Base-by-base conservation (phyloP, 2,113 vertebrate genomes). In the Candoia aspera region DNA sequence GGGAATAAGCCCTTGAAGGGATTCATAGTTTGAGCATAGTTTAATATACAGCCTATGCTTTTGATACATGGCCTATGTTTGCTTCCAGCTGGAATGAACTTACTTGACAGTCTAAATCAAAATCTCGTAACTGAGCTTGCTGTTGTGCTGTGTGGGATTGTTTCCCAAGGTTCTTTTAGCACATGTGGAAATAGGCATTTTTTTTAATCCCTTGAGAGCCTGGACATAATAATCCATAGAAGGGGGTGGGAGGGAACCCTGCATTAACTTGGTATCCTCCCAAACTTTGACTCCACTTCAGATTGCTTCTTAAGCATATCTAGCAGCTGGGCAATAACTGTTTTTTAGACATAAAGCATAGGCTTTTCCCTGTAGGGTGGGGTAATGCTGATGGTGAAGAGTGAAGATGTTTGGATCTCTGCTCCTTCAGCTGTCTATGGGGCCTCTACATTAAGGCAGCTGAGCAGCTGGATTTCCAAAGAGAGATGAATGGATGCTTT, bases 391-490 rank as follows among this genome's bases (percentile, higher is more conserved):
- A 95, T 94, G 91, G 89, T 91, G 68, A 92, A 95, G 93, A 96
- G 96, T 97, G 95, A 96, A 97, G 95, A 92, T 97, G 96, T 97
- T 95, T 95, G 95, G 97, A 95, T 97, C 93, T 96, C 95, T 93
- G 87, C 46, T 89, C 92, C 93, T 86, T 97, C 97, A 98, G 97
- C 97, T 97, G 97, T 97, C 95, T 93, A 94, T 60, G 24, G 62
- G 89, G 57, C 93, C 97, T 96, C 95, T 96, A 93, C 95, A 95
- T 96, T 93, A 95, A 95, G 49, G 87, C 58, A 84, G 92, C 96
- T 88, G 94, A 96, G 97, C 97, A 97, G 96, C 97, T 98, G 97
- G 97, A 96, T 96, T 95, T 96, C 94, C 94, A 91, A 90, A 68
- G 90, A 95, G 95, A 88, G 33, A 12, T 92, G 96, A 95, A 95